Evolutionary conservation across 2,113 vertebrate species (phyloP).

Genomic region (Noctilio leporinus): DNA sequence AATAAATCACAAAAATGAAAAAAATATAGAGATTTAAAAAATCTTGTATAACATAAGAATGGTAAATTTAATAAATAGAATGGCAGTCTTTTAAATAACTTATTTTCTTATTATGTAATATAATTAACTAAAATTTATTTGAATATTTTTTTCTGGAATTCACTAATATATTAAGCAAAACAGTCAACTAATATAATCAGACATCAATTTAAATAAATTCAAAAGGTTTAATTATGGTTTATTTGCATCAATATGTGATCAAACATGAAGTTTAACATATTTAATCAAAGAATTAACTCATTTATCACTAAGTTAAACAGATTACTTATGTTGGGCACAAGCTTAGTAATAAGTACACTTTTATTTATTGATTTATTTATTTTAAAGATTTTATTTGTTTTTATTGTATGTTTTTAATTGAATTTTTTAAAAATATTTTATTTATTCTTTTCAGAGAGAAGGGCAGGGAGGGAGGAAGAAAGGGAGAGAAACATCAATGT

Average conservation of each 20-base stretch:
- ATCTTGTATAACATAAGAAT: background rate
- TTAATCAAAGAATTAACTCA: background rate
- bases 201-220: background rate
- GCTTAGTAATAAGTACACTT: background rate
- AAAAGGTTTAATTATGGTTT: background rate
- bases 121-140: background rate
- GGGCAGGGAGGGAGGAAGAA: no score
- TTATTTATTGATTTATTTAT: no score
- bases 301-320: background rate
- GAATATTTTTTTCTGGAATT: background rate
- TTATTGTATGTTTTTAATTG: no score
- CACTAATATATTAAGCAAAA: background rate
- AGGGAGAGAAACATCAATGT: no score
- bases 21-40: background rate
- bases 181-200: background rate
- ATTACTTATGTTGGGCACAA: background rate
- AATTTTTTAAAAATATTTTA: no score
- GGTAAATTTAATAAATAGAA: no score
- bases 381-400: no score
- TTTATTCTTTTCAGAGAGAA: no score
- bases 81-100: background rate
- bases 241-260: background rate
- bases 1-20: background rate
- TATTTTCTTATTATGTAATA: background rate
- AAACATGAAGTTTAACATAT: background rate